These are phyloP conservation scores for Macropodus opercularis DNA, from an alignment of 2,797 vertebrate genomes.

Conservation along the genomic window DNA sequence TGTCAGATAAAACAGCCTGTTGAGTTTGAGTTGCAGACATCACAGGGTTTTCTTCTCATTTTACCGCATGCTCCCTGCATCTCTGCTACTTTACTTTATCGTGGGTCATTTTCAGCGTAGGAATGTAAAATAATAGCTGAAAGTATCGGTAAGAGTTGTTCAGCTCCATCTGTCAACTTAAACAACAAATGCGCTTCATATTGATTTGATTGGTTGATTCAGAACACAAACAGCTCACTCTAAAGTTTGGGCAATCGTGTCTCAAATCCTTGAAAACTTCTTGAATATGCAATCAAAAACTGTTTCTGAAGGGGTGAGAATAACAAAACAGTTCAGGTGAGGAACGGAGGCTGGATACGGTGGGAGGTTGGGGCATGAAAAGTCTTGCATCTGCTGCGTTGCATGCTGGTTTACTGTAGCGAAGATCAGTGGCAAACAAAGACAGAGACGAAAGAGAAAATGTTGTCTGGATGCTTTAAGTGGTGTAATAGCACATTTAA, in stretches of 20 bases:
- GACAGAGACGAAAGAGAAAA: too few relatives aligned
- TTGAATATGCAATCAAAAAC: background rate
- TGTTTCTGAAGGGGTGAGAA: background rate
- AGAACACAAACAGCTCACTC: background rate
- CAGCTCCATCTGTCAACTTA: background rate
- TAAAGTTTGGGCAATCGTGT: background rate
- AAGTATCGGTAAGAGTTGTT: background rate
- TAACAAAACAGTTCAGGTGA: constrained; percentile 3
- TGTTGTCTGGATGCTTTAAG: too few relatives aligned
- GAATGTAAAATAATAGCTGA: background rate
- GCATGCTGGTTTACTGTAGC: constrained; percentile 64
- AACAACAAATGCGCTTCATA: too few relatives aligned
- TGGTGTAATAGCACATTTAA: too few relatives aligned
- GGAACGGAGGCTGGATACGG: background rate
- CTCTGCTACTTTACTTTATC: constrained; percentile 7
- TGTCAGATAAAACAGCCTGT: background rate
- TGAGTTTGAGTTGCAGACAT: background rate
- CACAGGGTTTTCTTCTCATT: constrained; percentile 2
- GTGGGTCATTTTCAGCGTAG: background rate
- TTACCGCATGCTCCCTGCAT: constrained; percentile 44
- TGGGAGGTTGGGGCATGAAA: constrained; percentile 26
- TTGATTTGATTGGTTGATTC: too few relatives aligned
- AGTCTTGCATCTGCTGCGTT: constrained; percentile 55
- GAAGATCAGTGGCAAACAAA: constrained; percentile 15
- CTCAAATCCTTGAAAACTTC: constrained; percentile 1